Base-by-base conservation (phyloP, 2,888 invertebrate genomes). In the Poecilobothrus nobilitatus region DNA sequence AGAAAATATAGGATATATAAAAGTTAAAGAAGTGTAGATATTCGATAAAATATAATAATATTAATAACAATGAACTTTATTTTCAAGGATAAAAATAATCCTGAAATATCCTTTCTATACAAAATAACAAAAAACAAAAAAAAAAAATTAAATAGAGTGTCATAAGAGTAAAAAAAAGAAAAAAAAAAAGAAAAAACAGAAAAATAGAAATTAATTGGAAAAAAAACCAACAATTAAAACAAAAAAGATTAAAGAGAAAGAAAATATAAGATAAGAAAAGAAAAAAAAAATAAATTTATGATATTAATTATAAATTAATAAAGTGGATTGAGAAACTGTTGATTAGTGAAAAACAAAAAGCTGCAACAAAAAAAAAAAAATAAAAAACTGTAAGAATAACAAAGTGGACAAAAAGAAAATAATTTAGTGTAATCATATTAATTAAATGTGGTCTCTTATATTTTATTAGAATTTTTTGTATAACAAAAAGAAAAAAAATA, bases 261-360 rank as follows among this genome's bases (percentile, higher is more conserved):
- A 53, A 53, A 53, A 2, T 18, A 27, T 4, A 27, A 27, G 2
- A 27, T 27, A 27, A 27, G 27, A 27, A 5, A 27, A 27, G 27
- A 27, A 5, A 27, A 27, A 5, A 27, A 27, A 27, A 27, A 4
- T 4, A 27, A 27, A 27, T 27, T 27, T 27, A 27, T 27, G 27
- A 53, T 53, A 53, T 53, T 53, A 53, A 53, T 53, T 53, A 53
- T 53, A 53, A 53, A 53, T 53, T 53, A 53, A 53, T 53, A 53
- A 53, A 53, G 53, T 53, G n/a, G 53, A 53, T 53, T 53, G 53
- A 53, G 53, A 53, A 53, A 53, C 53, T 53, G 53, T 53, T 53
- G 53, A 53, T 53, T 53, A 15, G 53, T 53, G 15, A 18, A 53
- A 4, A 53, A 53, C 9, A 53, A 12, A 53, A 3, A 44, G 3